Conservation (phyloP, 2,113 vertebrate species). For the Clarias macrocephalus region DNA sequence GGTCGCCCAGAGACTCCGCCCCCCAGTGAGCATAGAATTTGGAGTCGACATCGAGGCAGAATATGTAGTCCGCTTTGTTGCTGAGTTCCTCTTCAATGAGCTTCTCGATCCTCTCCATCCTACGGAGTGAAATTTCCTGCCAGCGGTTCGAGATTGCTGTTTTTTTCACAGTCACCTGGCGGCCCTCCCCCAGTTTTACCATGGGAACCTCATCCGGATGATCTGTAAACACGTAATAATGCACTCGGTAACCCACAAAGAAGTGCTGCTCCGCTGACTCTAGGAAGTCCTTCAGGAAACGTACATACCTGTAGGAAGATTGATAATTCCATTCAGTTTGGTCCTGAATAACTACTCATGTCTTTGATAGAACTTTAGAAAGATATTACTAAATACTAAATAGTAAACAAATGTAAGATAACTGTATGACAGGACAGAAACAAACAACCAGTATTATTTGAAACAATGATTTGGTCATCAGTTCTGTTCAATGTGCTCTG, state of each 20-base stretch:
- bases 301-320: background rate
- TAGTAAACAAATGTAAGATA: too few relatives aligned
- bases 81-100: background rate
- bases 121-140: background rate
- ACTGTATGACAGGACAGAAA: too few relatives aligned
- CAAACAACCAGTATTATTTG: too few relatives aligned
- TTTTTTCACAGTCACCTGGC: background rate
- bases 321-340: too few relatives aligned
- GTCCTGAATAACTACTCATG: too few relatives aligned
- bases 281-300: background rate
- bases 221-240: conserved; percentile 12
- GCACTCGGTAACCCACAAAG: background rate
- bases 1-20: background rate
- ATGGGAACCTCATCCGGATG: background rate
- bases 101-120: background rate
- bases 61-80: background rate
- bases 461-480: too few relatives aligned
- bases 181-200: background rate
- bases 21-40: conserved; percentile 15
- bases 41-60: background rate
- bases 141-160: background rate
- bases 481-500: too few relatives aligned
- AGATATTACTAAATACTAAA: too few relatives aligned
- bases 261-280: background rate
- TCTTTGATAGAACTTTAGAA: too few relatives aligned